A percentile compares a stretch with the other conserved stretches of the same genome.
These are phyloP conservation scores for Xylocopa sonorina DNA, from an alignment of 1,140 invertebrate species.

Conservation along the genomic window DNA sequence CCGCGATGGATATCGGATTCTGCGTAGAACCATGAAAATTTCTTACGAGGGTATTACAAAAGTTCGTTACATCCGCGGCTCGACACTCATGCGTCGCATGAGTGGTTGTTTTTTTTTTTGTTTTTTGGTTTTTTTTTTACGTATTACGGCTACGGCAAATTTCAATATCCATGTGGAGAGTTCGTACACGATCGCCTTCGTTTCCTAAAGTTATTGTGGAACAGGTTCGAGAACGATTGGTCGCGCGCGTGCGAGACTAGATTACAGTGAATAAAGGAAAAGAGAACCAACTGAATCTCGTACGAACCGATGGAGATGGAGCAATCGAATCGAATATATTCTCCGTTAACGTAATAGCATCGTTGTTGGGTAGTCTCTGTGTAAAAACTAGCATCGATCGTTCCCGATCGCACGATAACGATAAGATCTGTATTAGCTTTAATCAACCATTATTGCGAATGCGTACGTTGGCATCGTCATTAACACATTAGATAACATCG, in stretches of 20 bases:
- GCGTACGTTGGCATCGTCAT: slow-evolving; percentile 51
- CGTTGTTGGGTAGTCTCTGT: slow-evolving; percentile 43
- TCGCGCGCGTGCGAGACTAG: not conserved
- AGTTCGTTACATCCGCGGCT: not conserved
- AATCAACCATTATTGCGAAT: slow-evolving; percentile 59
- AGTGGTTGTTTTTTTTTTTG: not conserved
- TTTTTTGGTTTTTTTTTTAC: not conserved
- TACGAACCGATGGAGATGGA: not conserved
- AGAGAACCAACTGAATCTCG: not conserved
- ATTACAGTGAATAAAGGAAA: not conserved
- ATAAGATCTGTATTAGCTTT: slow-evolving; percentile 51
- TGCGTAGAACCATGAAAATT: not conserved
- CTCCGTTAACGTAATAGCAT: slow-evolving; percentile 46
- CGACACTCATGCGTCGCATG: not conserved
- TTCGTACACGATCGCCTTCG: not conserved
- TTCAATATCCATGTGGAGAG: slow-evolving; percentile 12
- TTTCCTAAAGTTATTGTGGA: not conserved
- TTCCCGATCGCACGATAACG: slow-evolving; percentile 39
- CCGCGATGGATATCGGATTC: slow-evolving; percentile 6
- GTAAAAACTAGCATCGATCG: slow-evolving; percentile 54
- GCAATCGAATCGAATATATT: slow-evolving; percentile 40
- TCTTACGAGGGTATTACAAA: not conserved
- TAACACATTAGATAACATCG: slow-evolving; percentile 61
- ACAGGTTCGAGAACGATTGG: not conserved
- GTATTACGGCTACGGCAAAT: not conserved